These are phyloP conservation scores for Hemitrygon akajei DNA, from an alignment of 2,797 vertebrate genomes.

Conservation along the genomic window DNA sequence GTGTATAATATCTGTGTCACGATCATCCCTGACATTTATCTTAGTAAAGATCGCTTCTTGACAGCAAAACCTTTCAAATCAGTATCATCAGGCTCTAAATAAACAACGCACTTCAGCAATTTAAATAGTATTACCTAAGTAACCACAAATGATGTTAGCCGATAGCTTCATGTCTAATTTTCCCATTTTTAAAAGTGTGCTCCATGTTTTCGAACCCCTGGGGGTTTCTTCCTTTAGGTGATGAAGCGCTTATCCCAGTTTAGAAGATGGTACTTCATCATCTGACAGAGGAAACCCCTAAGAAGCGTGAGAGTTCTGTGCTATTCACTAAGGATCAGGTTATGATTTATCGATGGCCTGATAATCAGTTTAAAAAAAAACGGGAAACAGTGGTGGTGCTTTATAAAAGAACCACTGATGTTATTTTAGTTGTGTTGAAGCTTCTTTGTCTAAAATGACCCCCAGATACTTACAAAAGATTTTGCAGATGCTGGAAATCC, in stretches of 20 bases:
- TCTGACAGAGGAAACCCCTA: not conserved
- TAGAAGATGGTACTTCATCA: slow-evolving; percentile 34
- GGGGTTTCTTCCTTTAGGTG: slow-evolving; percentile 18
- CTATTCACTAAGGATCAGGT: slow-evolving; percentile 34
- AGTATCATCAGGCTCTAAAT: not conserved
- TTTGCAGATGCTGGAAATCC: no score
- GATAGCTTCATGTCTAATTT: not conserved
- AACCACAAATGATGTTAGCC: slow-evolving; percentile 24
- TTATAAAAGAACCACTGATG: not conserved
- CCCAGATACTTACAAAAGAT: not conserved
- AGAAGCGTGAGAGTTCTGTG: slow-evolving; percentile 23
- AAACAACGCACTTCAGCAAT: slow-evolving; percentile 27
- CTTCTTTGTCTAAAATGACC: slow-evolving; percentile 11
- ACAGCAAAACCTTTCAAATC: not conserved
- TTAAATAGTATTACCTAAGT: slow-evolving; percentile 10
- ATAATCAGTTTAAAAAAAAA: slow-evolving; percentile 37
- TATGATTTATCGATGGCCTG: slow-evolving; percentile 34
- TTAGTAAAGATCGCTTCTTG: not conserved
- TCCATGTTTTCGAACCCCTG: not conserved
- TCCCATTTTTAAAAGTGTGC: not conserved
- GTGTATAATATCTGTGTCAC: not conserved
- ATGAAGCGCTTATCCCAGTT: slow-evolving; percentile 36
- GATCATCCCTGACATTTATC: slow-evolving; percentile 24
- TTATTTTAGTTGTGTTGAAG: not conserved
- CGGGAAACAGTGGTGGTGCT: not conserved